Base-by-base conservation (phyloP, 1,140 invertebrate genomes). In the Meloidogyne floridensis region DNA sequence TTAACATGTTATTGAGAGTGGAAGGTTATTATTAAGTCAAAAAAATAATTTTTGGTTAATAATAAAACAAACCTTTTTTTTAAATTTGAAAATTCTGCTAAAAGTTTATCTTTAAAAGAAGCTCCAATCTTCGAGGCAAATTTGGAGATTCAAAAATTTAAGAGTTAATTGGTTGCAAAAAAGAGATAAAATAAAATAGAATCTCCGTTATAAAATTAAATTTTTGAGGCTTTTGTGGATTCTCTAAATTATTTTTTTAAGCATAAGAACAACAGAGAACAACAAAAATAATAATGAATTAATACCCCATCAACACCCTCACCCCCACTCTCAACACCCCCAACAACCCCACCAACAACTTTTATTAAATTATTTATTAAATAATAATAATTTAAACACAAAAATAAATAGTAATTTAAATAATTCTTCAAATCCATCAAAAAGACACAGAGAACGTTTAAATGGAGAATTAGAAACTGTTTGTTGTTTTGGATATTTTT, bases 381-480 rank as follows among this genome's bases (percentile, higher is more conserved):
- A 65, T 65, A 65, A 65, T 65, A n/a, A 65, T 59, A 59, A 59
- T 59, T 32, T 32, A 32, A 32, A 32, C 32, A 32, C 32, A 47
- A 47, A 47, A 47, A 47, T 47, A 47, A 47, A 47, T 47, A 47
- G 7, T 47, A 47, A 47, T 47, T 47, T 47, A 47, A 47, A 47
- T 6, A 65, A 65, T 65, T 75, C 77, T 20, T 97, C 95, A 89
- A 99, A 98, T 91, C 97, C 97, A 1, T 97, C 95, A 90, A 99
- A 99, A 91, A 92, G 97, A 42, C 97, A 99, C 91, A 93, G 97
- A 42, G 97, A 99, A 92, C 92, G 97, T 7, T 93, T 99, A 51
- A 99, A 99, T 91, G 95, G 95, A 3, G 97, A 99, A 91, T 92
- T 99, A 90, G 97, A 99, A 92, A 96, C 95, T 65, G 77, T 79